These are phyloP conservation scores for Volucella bombylans DNA, from an alignment of 2,888 invertebrate species.

Conservation along the genomic window DNA sequence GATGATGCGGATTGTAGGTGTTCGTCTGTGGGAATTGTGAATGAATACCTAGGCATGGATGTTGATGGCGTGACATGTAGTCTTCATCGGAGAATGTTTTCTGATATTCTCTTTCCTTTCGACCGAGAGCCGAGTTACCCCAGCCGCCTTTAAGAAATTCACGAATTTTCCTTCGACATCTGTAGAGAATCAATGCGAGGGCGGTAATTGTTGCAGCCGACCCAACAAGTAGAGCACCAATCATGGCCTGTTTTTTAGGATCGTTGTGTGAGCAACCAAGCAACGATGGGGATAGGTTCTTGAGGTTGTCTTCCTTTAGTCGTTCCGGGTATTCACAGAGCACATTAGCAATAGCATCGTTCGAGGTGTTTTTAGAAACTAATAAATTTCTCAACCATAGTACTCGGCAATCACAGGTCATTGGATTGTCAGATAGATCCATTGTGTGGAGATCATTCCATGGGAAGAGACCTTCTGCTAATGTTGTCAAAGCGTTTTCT, in stretches of 20 bases:
- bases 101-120: constrained; percentile 94
- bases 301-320: constrained; percentile 87
- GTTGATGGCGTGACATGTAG: constrained; percentile 84
- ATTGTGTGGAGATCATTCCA: constrained; percentile 90
- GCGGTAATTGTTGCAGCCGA: constrained; percentile 89
- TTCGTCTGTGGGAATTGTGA: constrained; percentile 81
- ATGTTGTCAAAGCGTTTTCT: constrained; percentile 89
- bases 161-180: constrained; percentile 90
- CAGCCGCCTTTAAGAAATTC: constrained; percentile 89
- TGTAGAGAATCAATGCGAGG: constrained; percentile 88
- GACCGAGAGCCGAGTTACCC: constrained; percentile 82
- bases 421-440: constrained; percentile 91
- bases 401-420: constrained; percentile 91
- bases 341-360: constrained; percentile 82
- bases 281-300: constrained; percentile 88
- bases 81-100: constrained; percentile 95
- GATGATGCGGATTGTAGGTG: constrained; percentile 82
- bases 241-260: constrained; percentile 90
- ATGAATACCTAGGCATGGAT: constrained; percentile 81
- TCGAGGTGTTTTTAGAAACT: constrained; percentile 79
- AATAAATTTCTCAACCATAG: constrained; percentile 90
- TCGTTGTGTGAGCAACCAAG: constrained; percentile 92
- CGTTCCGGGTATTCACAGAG: constrained; percentile 89
- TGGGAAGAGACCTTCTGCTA: constrained; percentile 90
- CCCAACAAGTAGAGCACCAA: constrained; percentile 89